Evolutionary conservation across 2,888 invertebrate species (phyloP).

Genomic region (Parapristionchus giblindavisi): DNA sequence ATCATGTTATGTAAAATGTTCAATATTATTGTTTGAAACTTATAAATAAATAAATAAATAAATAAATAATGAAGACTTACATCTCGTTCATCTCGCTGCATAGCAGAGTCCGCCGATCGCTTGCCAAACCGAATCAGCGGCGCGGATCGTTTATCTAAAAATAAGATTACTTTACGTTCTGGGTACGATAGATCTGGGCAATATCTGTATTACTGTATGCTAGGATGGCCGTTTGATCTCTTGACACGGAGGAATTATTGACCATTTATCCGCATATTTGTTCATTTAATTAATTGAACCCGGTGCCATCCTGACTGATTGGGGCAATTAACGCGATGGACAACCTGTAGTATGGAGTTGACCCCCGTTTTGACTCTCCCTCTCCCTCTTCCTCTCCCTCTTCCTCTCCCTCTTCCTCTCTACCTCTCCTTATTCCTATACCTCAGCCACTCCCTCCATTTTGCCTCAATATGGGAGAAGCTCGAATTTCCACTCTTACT

Average conservation of each 20-base stretch:
- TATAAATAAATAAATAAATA: neutral
- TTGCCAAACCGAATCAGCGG: conserved; percentile 64
- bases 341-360: neutral
- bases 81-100: too few species aligned
- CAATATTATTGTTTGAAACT: neutral
- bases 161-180: neutral
- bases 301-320: neutral
- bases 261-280: neutral
- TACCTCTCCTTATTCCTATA: too few species aligned
- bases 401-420: neutral
- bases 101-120: too few species aligned
- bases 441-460: too few species aligned
- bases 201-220: neutral
- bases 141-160: conserved; percentile 33
- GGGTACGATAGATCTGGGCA: too few species aligned
- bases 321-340: neutral
- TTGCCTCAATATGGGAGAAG: too few species aligned
- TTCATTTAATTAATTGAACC: neutral
- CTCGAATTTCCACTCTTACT: too few species aligned
- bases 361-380: neutral
- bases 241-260: too few species aligned
- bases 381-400: neutral
- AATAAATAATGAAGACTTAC: conserved; percentile 3
- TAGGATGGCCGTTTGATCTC: neutral
- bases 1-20: neutral